Base-by-base conservation (phyloP, 2,113 vertebrate species). In the Barnardius zonarius region DNA sequence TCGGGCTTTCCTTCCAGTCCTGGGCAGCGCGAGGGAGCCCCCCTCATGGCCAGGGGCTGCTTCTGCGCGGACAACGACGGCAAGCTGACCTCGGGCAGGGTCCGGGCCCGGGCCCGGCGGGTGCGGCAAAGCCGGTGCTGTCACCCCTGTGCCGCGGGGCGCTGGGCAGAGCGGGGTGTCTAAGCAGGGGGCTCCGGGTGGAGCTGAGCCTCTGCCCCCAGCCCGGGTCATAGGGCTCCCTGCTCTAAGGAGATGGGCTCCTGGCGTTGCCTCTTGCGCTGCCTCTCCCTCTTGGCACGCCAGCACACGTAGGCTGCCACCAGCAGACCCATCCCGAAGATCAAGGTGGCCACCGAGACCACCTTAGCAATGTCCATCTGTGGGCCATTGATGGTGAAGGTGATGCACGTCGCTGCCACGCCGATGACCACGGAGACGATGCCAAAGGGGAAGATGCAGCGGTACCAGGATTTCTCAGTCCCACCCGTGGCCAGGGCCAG, bases 371-470 rank as follows among this genome's bases (percentile, higher is more conserved):
- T 97, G 97, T 97, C 97, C 98, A 99, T 98, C 43, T 98, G 98
- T 13, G 98, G 97, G 93, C 99, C 98, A 44, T 98, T 98, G 88
- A 98, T 98, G 68, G 98, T 98, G 98, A 99, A 99, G 89, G 98
- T 99, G 93, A 99, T 99, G 43, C 98, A 98, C 0, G 98, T 98
- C 54, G 98, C 98, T 0, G 99, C 98, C 2, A 98, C 93, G 11
- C 99, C 98, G 11, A 99, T 98, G 92, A 99, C 98, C 96, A 99
- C 92, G 5, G 98, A 99, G 93, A 99, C 98, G 63, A 98, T 98
- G 83, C 99, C 98, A 9, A 99, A 99, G 13, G 98, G 98, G 94
- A 99, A 98, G 95, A 99, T 97, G 96, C 99, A 99, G 94, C 98
- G 98, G 95, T 99, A 98, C 98, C 99, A 99, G 49, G 98, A 99